Base-by-base conservation (phyloP, 2,888 invertebrate species). In the Apeira syringaria region DNA sequence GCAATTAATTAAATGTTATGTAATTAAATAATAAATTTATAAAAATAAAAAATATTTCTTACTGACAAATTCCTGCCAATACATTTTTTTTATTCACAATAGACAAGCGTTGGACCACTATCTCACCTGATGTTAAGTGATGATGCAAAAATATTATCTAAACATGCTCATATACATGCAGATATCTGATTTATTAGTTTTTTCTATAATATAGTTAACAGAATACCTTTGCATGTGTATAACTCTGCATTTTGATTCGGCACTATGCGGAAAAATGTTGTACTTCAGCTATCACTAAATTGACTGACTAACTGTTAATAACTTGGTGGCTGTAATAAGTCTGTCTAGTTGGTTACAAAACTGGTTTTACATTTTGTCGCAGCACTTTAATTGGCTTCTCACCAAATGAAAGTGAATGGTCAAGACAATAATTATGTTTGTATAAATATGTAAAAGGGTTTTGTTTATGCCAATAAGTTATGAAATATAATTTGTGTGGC, bases 1-100 rank as follows among this genome's bases (percentile, higher is more conserved):
- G 94, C 95, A 56, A 94, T 94, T 74, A 89, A 89, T 74, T 90
- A 87, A 82, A 28, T 65, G 39, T 31, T 20, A 9, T 2, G n/a
- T 7, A 20, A 20, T 20, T 5, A 2, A 20, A 20, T 20, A 7
- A 20, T 20, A 7, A 4, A 2, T 15, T n/a, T n/a, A n/a, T n/a
- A n/a, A n/a, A n/a, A n/a, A n/a, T n/a, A n/a, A n/a, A n/a, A n/a
- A n/a, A n/a, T n/a, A n/a, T n/a, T n/a, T n/a, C n/a, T n/a, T n/a
- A n/a, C n/a, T n/a, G n/a, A n/a, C n/a, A n/a, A n/a, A n/a, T n/a
- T n/a, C n/a, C n/a, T n/a, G n/a, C n/a, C n/a, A n/a, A n/a, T n/a
- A n/a, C n/a, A n/a, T n/a, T n/a, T n/a, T n/a, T n/a, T n/a, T n/a
- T n/a, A n/a, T n/a, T n/a, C n/a, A n/a, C n/a, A n/a, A n/a, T n/a